Evolutionary conservation across 2,113 vertebrate genomes (phyloP), one percentile per base, ranked within the genome.

Genomic region (Trichechus manatus): DNA sequence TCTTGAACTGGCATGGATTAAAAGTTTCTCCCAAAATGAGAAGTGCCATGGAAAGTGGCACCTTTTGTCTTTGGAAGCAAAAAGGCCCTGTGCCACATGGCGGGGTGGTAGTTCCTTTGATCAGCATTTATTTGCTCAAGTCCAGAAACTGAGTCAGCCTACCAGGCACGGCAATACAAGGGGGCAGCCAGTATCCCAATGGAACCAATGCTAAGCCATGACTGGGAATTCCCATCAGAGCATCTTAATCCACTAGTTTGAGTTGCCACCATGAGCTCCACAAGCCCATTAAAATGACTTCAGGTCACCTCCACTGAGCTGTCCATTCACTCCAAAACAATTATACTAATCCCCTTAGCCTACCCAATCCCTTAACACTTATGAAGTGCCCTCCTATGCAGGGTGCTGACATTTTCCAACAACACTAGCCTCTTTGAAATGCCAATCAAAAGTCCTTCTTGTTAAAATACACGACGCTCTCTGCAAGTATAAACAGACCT

Each of bases 361-460:
- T 59, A 93, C 79, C 97, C 97, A 95, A 96, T 98, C 98, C 96
- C 95, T 96, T 97, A 98, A 95, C 96, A 97, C 95, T 97, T 98
- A 97, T 72, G 92, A 98, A 97, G 97, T 97, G 96, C 97, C 94
- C 98, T 97, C 93, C 96, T 95, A 95, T 96, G 92, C 96, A 96
- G 96, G 96, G 96, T 95, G 96, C 96, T 97, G 97, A 98, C 98
- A 97, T 97, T 97, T 98, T 93, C 96, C 90, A 95, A 96, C 96
- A 98, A 98, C 97, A 98, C 95, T 97, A n/a, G 92, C 77, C 94
- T 96, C 97, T 98, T 98, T 98, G 97, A 98, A 98, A 98, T 96
- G 97, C 94, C 96, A 97, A 96, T 98, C 97, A 98, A 95, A 95
- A 97, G 93, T 95, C 66, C 94, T 86, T 94, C 97, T 98, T 97